These are phyloP conservation scores for Agelastica alni DNA, from an alignment of 2,888 invertebrate genomes.

Conservation along the genomic window DNA sequence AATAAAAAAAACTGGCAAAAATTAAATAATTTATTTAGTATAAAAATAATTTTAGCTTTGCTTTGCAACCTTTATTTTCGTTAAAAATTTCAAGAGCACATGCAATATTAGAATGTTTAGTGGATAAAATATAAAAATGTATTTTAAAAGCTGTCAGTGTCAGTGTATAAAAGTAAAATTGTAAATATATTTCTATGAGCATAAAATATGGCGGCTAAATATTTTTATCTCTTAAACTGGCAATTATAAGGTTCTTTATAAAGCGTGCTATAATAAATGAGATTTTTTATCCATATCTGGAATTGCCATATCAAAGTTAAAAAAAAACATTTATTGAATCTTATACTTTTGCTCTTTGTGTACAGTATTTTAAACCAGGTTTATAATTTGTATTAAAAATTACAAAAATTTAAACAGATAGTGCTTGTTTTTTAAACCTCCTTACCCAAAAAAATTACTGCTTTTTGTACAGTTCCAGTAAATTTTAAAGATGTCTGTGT, in stretches of 20 bases:
- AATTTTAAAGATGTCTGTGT: too few species aligned
- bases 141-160: constrained; percentile 47
- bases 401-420: constrained; percentile 59
- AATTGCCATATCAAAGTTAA: constrained; percentile 58
- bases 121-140: constrained; percentile 32
- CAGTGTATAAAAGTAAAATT: constrained; percentile 49
- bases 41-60: too few species aligned
- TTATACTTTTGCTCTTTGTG: constrained; percentile 60
- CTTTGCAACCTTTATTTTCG: too few species aligned
- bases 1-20: too few species aligned
- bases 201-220: constrained; percentile 52
- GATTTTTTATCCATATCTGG: constrained; percentile 56
- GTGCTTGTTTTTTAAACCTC: constrained; percentile 23
- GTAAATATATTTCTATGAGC: constrained; percentile 52
- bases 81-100: too few species aligned
- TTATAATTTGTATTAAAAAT: constrained; percentile 82
- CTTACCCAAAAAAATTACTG: not conserved
- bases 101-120: constrained; percentile 23
- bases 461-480: too few species aligned
- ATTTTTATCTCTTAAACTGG: constrained; percentile 50
- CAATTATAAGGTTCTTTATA: constrained; percentile 47
- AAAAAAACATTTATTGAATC: constrained; percentile 51
- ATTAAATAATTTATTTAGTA: too few species aligned
- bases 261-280: constrained; percentile 53
- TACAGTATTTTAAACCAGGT: constrained; percentile 83